phyloP scores from a whole-genome alignment of 2,888 invertebrate genomes.

The Oscheius sp. region DNA sequence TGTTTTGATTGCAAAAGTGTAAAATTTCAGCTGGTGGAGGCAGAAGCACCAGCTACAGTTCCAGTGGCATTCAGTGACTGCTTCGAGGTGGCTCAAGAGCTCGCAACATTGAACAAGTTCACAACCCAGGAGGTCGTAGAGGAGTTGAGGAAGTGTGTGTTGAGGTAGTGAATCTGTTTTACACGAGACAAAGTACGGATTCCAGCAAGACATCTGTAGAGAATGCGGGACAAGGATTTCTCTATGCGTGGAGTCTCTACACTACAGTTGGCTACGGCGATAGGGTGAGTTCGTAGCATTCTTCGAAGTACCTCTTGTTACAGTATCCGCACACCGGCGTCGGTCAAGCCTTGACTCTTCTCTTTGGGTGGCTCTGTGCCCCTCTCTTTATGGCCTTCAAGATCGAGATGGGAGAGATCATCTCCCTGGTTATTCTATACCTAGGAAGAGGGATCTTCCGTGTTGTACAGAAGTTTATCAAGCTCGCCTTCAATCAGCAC shows the following conservation, averaged over 20 bases:
- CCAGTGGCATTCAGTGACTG: slow-evolving; percentile 23
- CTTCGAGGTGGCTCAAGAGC: slow-evolving; percentile 6
- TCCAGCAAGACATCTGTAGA: slow-evolving; percentile 20
- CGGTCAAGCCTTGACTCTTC: slow-evolving; percentile 15
- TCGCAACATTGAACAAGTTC: background rate
- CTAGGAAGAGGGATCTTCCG: slow-evolving; percentile 10
- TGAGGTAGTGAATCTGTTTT: slow-evolving; percentile 13
- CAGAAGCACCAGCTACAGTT: slow-evolving; percentile 1
- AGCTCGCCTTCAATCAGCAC: background rate
- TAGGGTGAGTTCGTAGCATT: background rate
- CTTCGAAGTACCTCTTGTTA: background rate
- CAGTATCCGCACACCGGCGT: slow-evolving; percentile 31
- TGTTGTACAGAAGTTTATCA: slow-evolving; percentile 5
- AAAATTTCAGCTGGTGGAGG: slow-evolving; percentile 27
- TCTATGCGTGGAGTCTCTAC: slow-evolving; percentile 27
- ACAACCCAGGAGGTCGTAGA: slow-evolving; percentile 1
- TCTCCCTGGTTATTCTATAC: slow-evolving; percentile 8
- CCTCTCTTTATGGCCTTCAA: slow-evolving; percentile 41
- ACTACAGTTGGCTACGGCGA: slow-evolving; percentile 30
- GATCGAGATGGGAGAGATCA: slow-evolving; percentile 29
- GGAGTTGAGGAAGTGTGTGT: slow-evolving; percentile 11
- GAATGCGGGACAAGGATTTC: slow-evolving; percentile 18
- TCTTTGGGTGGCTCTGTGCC: slow-evolving; percentile 22
- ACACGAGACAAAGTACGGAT: background rate
- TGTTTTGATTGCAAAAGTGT: slow-evolving; percentile 2